These are phyloP conservation scores for Tetragnatha montana DNA, from an alignment of 2,888 invertebrate genomes.

Conservation along the genomic window DNA sequence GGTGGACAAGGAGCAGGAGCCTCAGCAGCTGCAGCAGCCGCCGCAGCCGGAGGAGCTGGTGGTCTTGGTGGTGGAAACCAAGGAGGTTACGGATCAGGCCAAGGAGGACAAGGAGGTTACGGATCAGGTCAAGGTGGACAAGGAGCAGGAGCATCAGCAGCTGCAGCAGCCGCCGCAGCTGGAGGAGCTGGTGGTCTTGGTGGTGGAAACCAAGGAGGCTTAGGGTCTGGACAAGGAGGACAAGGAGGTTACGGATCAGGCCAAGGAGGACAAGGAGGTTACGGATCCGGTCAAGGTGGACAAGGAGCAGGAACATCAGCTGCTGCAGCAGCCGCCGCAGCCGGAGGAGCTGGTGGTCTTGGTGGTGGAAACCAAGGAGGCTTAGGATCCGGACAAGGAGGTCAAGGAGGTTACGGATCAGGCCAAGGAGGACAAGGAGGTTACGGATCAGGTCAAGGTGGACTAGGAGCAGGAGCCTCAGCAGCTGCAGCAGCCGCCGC, in stretches of 20 bases:
- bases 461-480: not conserved
- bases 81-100: not conserved
- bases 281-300: not conserved
- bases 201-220: not conserved
- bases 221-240: not conserved
- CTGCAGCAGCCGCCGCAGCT: not conserved
- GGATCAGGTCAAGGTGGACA: not conserved
- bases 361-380: too few species aligned
- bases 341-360: not conserved
- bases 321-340: too few species aligned
- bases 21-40: not conserved
- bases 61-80: not conserved
- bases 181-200: not conserved
- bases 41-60: not conserved
- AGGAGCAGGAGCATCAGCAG: conserved; percentile 11
- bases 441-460: not conserved
- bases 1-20: too few species aligned
- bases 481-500: conserved; percentile 1
- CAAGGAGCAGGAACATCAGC: not conserved
- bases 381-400: too few species aligned
- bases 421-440: too few species aligned
- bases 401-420: not conserved
- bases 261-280: not conserved
- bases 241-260: conserved; percentile 6
- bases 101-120: not conserved